phyloP scores from a whole-genome alignment of 1,140 invertebrate genomes.

The Cherax destructor region DNA sequence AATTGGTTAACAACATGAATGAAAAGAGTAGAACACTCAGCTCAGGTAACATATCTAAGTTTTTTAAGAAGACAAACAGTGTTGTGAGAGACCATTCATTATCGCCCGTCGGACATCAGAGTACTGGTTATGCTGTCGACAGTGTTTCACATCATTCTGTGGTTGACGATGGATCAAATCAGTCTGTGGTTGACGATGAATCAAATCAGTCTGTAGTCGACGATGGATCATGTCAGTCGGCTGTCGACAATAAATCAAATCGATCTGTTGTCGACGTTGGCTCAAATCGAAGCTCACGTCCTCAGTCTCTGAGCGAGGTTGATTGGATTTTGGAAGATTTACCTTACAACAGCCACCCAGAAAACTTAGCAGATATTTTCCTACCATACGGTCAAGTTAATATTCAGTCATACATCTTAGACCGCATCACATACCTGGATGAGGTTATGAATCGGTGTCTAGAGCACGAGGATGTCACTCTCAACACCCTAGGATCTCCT shows the following conservation, averaged over 20 bases:
- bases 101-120: background rate
- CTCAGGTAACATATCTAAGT: constrained; percentile 30
- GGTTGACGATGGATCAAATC: background rate
- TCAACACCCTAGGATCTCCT: constrained; percentile 23
- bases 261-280: too few relatives aligned
- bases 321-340: background rate
- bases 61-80: constrained; percentile 30
- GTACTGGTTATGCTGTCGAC: background rate
- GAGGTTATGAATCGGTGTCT: constrained; percentile 18
- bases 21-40: constrained; percentile 30
- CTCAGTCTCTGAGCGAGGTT: constrained; percentile 13
- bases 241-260: background rate
- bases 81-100: constrained; percentile 7
- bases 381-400: constrained; percentile 16
- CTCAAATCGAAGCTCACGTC: background rate
- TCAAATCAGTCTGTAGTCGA: background rate
- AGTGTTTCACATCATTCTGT: too few relatives aligned
- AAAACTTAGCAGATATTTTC: background rate
- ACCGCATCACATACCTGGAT: constrained; percentile 22
- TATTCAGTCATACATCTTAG: constrained; percentile 30
- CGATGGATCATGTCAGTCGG: background rate
- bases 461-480: background rate
- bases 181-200: too few relatives aligned
- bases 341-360: background rate
- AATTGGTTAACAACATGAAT: constrained; percentile 23